These are phyloP conservation scores for Antechinus flavipes DNA, from an alignment of 2,113 vertebrate genomes.

Conservation along the genomic window DNA sequence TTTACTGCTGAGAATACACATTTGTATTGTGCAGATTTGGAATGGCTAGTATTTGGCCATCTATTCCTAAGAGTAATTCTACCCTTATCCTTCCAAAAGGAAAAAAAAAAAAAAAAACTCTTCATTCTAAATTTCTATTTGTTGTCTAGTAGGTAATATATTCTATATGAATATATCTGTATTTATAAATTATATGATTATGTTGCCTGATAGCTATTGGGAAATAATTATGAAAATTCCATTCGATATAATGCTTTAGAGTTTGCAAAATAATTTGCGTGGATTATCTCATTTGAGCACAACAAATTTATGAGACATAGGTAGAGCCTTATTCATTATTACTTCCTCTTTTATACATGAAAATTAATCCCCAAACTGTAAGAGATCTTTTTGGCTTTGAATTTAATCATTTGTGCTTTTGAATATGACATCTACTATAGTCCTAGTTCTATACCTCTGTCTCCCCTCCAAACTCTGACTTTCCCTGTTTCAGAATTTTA, in stretches of 20 bases:
- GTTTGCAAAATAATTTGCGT: background rate
- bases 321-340: background rate
- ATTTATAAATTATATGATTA: background rate
- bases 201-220: background rate
- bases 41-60: background rate
- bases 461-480: background rate
- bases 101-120: background rate
- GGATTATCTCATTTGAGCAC: background rate
- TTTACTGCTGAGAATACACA: background rate
- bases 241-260: background rate
- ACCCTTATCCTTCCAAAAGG: background rate
- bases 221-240: background rate
- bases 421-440: background rate
- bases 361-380: conserved; percentile 50
- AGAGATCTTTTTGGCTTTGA: conserved; percentile 53
- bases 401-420: background rate
- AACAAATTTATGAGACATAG: background rate
- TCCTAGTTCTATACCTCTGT: background rate
- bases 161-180: background rate
- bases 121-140: background rate
- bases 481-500: background rate
- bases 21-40: background rate
- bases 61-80: background rate
- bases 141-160: background rate
- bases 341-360: background rate